Evolutionary conservation across 2,797 vertebrate genomes (phyloP).

Genomic region (Halcyon smyrnensis): DNA sequence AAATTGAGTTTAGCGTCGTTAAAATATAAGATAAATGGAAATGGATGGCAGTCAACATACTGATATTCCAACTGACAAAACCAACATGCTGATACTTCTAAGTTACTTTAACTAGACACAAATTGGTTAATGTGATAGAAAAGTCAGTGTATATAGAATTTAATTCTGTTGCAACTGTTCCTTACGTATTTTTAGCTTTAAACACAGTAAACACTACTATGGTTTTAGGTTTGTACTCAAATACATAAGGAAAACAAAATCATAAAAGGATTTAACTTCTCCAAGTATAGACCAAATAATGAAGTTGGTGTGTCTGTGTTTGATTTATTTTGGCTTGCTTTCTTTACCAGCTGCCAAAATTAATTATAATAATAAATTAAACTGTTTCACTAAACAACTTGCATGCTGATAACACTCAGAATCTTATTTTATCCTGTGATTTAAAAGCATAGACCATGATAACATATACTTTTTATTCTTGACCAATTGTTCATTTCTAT

Average conservation of each 20-base stretch:
- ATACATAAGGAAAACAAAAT: background rate
- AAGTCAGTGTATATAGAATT: background rate
- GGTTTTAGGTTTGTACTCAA: background rate
- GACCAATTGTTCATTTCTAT: background rate
- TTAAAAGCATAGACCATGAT: slow-evolving; percentile 14
- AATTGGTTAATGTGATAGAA: background rate
- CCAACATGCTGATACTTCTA: background rate
- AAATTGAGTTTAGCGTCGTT: background rate
- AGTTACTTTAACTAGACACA: background rate
- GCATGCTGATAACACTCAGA: background rate
- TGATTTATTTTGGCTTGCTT: background rate
- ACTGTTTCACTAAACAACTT: background rate
- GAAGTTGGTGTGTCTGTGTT: background rate
- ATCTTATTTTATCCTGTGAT: background rate
- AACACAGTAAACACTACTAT: background rate
- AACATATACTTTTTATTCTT: background rate
- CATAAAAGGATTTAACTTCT: background rate
- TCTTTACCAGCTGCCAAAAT: background rate
- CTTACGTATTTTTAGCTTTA: background rate
- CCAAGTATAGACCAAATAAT: background rate
- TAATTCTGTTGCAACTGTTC: background rate
- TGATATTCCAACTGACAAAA: background rate
- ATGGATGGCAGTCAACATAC: background rate
- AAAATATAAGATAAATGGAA: background rate
- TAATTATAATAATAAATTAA: background rate